phyloP scores from a whole-genome alignment of 2,797 vertebrate species.

The Sebastes hopkinsi region DNA sequence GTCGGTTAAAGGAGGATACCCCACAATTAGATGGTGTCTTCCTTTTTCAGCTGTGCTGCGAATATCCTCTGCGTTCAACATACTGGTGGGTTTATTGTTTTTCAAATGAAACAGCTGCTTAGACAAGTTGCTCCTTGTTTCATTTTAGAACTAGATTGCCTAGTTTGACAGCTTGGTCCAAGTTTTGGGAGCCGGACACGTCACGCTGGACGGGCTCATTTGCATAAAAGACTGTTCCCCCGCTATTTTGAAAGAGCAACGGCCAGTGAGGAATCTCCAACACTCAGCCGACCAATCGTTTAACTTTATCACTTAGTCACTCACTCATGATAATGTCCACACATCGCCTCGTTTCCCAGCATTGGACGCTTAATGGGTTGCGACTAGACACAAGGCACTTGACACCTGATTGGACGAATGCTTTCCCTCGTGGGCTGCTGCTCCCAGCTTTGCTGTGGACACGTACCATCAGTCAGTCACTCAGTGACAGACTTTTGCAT shows the following conservation, averaged over 20 bases:
- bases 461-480: not conserved
- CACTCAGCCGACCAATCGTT: not conserved
- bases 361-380: no score
- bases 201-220: not conserved
- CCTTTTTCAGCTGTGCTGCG: not conserved
- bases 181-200: not conserved
- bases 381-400: no score
- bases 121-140: not conserved
- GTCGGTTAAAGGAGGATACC: not conserved
- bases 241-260: not conserved
- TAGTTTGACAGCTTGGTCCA: not conserved
- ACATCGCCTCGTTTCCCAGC: not conserved
- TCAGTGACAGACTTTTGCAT: not conserved
- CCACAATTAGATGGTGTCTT: not conserved
- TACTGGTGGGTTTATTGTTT: not conserved
- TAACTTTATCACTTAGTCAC: not conserved
- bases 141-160: not conserved
- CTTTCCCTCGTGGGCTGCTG: no score
- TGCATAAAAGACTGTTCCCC: not conserved
- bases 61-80: conserved; percentile 1
- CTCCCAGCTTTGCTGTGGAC: not conserved
- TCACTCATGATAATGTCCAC: not conserved
- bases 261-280: not conserved
- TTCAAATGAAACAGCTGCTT: not conserved
- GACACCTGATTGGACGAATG: no score